Conservation (phyloP, 2,113 vertebrate genomes). For the Lota lota region DNA sequence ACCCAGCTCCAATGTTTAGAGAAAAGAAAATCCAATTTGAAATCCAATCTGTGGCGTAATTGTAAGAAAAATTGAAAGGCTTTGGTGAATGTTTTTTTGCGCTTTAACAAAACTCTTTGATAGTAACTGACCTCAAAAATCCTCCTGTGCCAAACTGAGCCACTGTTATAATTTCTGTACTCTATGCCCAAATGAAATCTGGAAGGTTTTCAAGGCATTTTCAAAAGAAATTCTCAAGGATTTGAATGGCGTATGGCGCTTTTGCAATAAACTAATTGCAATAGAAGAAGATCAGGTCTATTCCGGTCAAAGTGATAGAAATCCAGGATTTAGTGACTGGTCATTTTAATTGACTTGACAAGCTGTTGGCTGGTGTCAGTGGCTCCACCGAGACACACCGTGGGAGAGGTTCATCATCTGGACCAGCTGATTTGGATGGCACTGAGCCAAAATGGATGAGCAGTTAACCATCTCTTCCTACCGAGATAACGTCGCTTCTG, state of each 20-base stretch:
- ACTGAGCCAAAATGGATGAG: constrained; percentile 46
- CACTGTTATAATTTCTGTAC: constrained; percentile 18
- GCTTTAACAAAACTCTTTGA: constrained; percentile 31
- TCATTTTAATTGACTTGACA: neutral
- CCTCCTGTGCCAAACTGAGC: constrained; percentile 15
- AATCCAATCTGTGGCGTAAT: constrained; percentile 45
- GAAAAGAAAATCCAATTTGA: constrained; percentile 50
- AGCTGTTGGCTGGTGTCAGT: constrained; percentile 22
- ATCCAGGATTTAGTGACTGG: too few relatives aligned
- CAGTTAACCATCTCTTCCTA: constrained; percentile 65
- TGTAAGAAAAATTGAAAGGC: constrained; percentile 34
- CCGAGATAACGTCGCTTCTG: constrained; percentile 40
- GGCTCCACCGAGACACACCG: constrained; percentile 23
- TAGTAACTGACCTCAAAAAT: constrained; percentile 20
- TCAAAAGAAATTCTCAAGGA: too few relatives aligned
- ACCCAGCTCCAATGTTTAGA: constrained; percentile 32
- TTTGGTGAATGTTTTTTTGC: constrained; percentile 27
- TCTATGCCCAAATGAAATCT: too few relatives aligned
- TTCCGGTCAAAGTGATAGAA: too few relatives aligned
- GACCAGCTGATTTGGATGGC: constrained; percentile 52
- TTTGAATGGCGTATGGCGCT: too few relatives aligned
- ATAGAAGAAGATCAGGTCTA: too few relatives aligned
- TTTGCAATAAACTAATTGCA: too few relatives aligned
- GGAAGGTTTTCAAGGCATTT: too few relatives aligned
- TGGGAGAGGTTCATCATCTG: constrained; percentile 49